phyloP scores from a whole-genome alignment of 1,140 invertebrate species.

The Rhizoglyphus robini region DNA sequence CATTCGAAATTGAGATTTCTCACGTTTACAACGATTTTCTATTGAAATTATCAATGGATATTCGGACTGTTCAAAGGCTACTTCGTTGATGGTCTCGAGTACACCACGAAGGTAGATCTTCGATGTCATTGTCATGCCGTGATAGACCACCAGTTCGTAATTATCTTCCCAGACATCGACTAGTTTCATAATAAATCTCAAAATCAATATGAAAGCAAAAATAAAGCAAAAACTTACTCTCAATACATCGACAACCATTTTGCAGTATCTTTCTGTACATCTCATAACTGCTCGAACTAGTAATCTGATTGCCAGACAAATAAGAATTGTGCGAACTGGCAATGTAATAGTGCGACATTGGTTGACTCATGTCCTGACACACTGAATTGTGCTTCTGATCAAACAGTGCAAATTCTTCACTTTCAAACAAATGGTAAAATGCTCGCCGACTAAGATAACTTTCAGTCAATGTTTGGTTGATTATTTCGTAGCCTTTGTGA shows the following conservation, averaged over 20 bases:
- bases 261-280: slow-evolving; percentile 40
- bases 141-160: slow-evolving; percentile 34
- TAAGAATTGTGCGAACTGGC: slow-evolving; percentile 51
- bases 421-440: neutral
- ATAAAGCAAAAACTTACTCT: too few species aligned
- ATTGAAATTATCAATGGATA: slow-evolving; percentile 85
- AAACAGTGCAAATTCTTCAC: slow-evolving; percentile 28
- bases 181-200: too few species aligned
- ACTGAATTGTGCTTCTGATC: slow-evolving; percentile 34
- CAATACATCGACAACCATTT: slow-evolving; percentile 39
- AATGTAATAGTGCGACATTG: slow-evolving; percentile 49
- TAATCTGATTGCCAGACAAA: slow-evolving; percentile 34
- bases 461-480: slow-evolving; percentile 9
- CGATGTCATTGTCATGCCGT: slow-evolving; percentile 45
- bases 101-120: slow-evolving; percentile 43
- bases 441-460: neutral
- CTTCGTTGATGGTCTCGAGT: slow-evolving; percentile 41
- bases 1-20: slow-evolving; percentile 75
- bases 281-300: slow-evolving; percentile 43
- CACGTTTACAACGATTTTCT: slow-evolving; percentile 88
- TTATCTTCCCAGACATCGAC: slow-evolving; percentile 48
- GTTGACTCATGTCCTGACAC: slow-evolving; percentile 48
- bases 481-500: neutral
- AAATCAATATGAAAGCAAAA: too few species aligned
- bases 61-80: slow-evolving; percentile 43